Percentiles rank a stretch among this genome's conserved stretches.
Conservation (phyloP, 2,888 invertebrate species). For the Norana najaformis region DNA sequence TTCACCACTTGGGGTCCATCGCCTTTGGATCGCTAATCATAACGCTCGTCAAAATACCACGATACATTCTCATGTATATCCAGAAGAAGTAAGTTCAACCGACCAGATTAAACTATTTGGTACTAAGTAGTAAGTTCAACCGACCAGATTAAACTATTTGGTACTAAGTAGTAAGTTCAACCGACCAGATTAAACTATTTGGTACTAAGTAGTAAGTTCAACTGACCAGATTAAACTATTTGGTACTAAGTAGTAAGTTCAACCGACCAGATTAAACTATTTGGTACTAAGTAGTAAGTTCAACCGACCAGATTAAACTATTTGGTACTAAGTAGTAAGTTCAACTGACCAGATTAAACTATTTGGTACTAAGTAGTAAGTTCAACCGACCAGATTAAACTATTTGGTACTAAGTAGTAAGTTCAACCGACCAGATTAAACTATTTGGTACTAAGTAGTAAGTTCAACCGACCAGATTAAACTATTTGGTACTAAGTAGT, state of each 20-base stretch:
- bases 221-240: neutral
- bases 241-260: neutral
- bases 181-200: neutral
- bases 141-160: neutral
- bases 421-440: no score
- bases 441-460: no score
- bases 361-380: no score
- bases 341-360: neutral
- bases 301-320: neutral
- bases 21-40: slow-evolving; percentile 63
- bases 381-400: no score
- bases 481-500: no score
- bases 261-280: no score
- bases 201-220: neutral
- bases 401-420: no score
- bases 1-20: slow-evolving; percentile 63
- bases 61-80: slow-evolving; percentile 62
- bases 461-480: no score
- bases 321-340: neutral
- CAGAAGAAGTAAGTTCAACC: slow-evolving; percentile 61
- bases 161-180: neutral
- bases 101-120: neutral
- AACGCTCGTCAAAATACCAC: slow-evolving; percentile 62
- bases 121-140: neutral
- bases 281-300: no score